These are phyloP conservation scores for Amphimallon solstitiale DNA, from an alignment of 2,888 invertebrate genomes.

Conservation along the genomic window DNA sequence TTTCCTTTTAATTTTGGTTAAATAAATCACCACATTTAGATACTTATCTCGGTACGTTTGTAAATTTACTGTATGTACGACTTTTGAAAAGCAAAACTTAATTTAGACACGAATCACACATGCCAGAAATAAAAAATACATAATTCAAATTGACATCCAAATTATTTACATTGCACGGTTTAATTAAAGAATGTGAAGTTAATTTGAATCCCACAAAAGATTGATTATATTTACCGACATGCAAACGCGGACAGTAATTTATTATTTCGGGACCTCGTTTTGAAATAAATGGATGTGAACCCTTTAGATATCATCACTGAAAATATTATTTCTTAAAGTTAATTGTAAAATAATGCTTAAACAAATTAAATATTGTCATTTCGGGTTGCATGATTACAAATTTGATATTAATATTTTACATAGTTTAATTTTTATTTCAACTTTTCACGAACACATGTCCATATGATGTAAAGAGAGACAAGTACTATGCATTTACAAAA, in stretches of 20 bases:
- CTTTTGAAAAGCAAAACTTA: neutral
- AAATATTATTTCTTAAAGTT: conserved; percentile 26
- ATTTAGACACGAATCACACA: conserved; percentile 1
- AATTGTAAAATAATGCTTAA: conserved; percentile 5
- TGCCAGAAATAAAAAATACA: neutral
- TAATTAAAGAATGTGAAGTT: conserved; percentile 40
- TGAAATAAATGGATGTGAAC: neutral
- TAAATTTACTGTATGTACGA: neutral
- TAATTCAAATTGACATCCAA: conserved; percentile 31
- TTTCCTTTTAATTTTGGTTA: neutral
- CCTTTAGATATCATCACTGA: neutral
- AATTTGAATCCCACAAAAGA: conserved; percentile 40
- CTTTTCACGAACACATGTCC: too few relatives aligned
- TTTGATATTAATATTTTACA: too few relatives aligned
- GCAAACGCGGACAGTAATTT: conserved; percentile 37
- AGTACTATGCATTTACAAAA: too few relatives aligned
- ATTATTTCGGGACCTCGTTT: conserved; percentile 32
- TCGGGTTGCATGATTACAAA: too few relatives aligned
- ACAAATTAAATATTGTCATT: conserved; percentile 10
- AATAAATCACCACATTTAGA: neutral
- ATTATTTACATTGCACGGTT: conserved; percentile 43
- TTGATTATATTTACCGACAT: conserved; percentile 34
- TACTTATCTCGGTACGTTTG: neutral
- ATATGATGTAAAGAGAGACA: too few relatives aligned
- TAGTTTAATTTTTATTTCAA: too few relatives aligned